phyloP scores from a whole-genome alignment of 2,113 vertebrate species.

The Mugil cephalus region DNA sequence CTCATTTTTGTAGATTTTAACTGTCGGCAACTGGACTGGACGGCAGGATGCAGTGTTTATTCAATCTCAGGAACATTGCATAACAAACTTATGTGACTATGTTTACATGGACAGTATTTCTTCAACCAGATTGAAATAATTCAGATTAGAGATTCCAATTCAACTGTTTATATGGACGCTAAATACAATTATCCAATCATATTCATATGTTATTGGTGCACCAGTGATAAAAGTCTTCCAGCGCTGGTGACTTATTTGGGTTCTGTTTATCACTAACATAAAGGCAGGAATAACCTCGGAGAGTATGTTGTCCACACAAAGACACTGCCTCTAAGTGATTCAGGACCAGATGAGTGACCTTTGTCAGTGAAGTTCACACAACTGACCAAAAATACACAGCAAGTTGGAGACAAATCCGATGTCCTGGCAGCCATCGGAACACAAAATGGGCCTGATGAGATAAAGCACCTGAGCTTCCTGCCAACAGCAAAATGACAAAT shows the following conservation, averaged over 20 bases:
- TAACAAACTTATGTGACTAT: no score
- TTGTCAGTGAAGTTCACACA: conserved; percentile 29
- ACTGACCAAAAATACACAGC: conserved; percentile 60
- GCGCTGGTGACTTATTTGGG: no score
- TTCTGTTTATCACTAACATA: no score
- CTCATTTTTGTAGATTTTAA: neutral
- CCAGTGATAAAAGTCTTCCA: conserved; percentile 11
- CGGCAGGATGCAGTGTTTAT: neutral
- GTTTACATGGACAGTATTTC: no score
- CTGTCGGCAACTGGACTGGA: no score
- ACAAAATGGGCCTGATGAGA: conserved; percentile 34
- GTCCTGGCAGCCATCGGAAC: conserved; percentile 30
- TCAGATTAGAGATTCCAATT: no score
- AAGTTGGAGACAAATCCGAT: conserved; percentile 25
- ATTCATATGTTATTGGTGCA: conserved; percentile 8
- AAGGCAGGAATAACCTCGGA: no score
- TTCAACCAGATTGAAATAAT: no score
- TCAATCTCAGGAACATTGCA: no score
- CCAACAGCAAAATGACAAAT: conserved; percentile 45
- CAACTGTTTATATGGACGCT: no score
- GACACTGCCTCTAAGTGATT: conserved; percentile 6
- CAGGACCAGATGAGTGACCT: conserved; percentile 42
- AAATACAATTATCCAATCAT: no score
- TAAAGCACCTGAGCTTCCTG: conserved; percentile 56
- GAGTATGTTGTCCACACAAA: no score